Conservation (phyloP, 2,888 invertebrate genomes). For the Dioctria linearis region DNA sequence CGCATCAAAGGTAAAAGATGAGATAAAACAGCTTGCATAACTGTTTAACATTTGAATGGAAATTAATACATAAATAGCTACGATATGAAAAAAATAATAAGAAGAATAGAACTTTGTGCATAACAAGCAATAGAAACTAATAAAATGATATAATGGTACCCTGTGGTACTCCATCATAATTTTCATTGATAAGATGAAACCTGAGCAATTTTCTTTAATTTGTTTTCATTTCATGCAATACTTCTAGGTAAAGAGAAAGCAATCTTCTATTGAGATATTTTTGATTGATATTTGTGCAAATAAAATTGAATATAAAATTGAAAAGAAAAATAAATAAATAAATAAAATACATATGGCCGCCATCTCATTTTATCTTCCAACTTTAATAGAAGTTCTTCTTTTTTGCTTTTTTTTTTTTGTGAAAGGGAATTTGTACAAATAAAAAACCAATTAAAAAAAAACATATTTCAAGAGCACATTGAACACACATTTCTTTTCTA, state of each 20-base stretch:
- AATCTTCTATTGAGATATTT: neutral
- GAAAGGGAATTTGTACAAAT: too few species aligned
- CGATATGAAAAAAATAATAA: neutral
- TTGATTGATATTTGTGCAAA: conserved; percentile 7
- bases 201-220: neutral
- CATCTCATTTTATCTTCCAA: neutral
- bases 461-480: too few species aligned
- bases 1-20: neutral
- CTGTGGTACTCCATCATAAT: neutral
- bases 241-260: neutral
- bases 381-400: neutral
- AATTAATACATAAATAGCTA: neutral
- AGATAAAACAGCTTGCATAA: conserved; percentile 1
- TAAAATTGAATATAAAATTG: neutral
- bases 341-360: neutral
- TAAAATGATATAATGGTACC: conserved; percentile 3
- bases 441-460: neutral
- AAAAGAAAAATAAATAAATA: neutral
- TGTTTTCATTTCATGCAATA: neutral
- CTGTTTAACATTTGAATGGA: neutral
- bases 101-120: neutral
- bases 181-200: neutral
- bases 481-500: conserved; percentile 33
- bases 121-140: neutral
- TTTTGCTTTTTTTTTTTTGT: neutral